Evolutionary conservation across 2,113 vertebrate genomes (phyloP).

Genomic region (Felis chaus): DNA sequence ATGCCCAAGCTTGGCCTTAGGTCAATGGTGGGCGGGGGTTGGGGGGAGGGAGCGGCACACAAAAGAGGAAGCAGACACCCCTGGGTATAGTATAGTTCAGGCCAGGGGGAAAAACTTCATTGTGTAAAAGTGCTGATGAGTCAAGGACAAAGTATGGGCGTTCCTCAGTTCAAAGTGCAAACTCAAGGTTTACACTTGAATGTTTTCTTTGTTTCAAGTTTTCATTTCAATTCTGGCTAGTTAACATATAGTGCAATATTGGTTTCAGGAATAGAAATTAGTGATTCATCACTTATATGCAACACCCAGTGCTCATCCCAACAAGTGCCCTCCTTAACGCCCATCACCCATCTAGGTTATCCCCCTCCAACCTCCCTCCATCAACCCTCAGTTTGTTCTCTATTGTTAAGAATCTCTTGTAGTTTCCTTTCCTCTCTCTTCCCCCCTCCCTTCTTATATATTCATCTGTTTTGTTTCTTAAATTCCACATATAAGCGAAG

Average conservation of each 20-base stretch:
- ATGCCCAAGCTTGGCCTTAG: not conserved
- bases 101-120: not conserved
- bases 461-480: not conserved
- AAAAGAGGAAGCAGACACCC: not conserved
- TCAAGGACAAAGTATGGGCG: not conserved
- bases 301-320: not conserved
- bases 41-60: no score
- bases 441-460: not conserved
- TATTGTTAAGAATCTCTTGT: not conserved
- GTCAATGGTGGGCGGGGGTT: not conserved
- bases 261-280: not conserved
- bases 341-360: not conserved
- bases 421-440: not conserved
- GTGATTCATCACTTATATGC: not conserved
- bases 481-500: not conserved
- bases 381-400: not conserved
- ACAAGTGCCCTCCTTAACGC: not conserved
- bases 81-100: not conserved
- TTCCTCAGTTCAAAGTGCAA: not conserved
- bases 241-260: not conserved
- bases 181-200: not conserved
- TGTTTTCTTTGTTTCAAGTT: not conserved
- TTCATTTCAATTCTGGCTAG: not conserved
- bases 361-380: not conserved
- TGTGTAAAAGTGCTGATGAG: not conserved